Evolutionary conservation across 1,140 invertebrate species (phyloP).

Genomic region (Ceratosolen fusciceps): DNA sequence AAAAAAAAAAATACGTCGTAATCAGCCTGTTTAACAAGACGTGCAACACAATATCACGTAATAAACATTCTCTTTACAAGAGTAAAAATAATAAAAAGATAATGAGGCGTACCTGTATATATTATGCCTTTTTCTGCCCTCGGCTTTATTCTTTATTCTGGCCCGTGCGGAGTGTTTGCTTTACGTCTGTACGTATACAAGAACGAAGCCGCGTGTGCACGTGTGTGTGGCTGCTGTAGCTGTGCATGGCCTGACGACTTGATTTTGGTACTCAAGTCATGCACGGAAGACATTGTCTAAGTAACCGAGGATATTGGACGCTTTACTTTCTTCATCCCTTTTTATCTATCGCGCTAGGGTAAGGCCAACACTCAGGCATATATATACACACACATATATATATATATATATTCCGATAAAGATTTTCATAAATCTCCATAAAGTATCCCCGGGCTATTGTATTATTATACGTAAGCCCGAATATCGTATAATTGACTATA

Average conservation of each 20-base stretch:
- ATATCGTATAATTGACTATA: slow-evolving; percentile 55
- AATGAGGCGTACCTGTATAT: slow-evolving; percentile 40
- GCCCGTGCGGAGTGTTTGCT: background rate
- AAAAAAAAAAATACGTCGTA: no score
- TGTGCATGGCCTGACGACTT: background rate
- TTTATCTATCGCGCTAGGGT: background rate
- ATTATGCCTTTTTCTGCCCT: background rate
- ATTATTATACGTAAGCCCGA: slow-evolving; percentile 42
- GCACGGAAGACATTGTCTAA: slow-evolving; percentile 29
- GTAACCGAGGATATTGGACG: background rate
- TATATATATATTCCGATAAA: slow-evolving; percentile 1
- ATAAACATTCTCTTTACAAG: slow-evolving; percentile 24
- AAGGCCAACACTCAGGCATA: no score
- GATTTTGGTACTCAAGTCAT: slow-evolving; percentile 37
- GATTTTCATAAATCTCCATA: slow-evolving; percentile 51
- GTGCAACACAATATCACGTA: slow-evolving; percentile 29
- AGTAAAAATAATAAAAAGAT: background rate
- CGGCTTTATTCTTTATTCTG: background rate
- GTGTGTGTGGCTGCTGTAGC: background rate
- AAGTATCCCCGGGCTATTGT: slow-evolving; percentile 50
- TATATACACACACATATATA: no score
- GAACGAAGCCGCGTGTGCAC: no score
- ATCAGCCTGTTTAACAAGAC: slow-evolving; percentile 1
- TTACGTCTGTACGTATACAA: background rate
- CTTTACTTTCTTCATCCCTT: slow-evolving; percentile 10